These are phyloP conservation scores for Lasioglossum pauxillum DNA, from an alignment of 2,888 invertebrate genomes.

Conservation along the genomic window DNA sequence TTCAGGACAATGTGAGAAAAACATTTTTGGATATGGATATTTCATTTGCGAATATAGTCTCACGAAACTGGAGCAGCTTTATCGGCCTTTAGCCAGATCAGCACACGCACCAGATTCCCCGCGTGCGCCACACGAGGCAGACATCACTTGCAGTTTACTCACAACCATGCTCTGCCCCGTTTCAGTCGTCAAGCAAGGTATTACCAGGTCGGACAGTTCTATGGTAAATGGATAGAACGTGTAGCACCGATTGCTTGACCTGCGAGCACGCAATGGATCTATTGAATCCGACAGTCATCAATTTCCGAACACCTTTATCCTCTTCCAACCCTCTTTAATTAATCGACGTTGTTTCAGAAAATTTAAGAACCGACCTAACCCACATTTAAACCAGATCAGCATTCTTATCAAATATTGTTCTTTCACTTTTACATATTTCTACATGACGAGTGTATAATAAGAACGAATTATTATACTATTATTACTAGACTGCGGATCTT, in stretches of 20 bases:
- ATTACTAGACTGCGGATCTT: neutral
- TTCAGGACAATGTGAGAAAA: neutral
- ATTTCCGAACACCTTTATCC: neutral
- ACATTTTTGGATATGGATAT: neutral
- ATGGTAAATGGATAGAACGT: constrained; percentile 33
- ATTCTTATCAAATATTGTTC: too few relatives aligned
- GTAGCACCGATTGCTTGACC: constrained; percentile 25
- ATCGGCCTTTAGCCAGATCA: neutral
- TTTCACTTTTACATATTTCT: too few relatives aligned
- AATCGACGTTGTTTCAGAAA: neutral
- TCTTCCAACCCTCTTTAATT: neutral
- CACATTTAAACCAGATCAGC: too few relatives aligned
- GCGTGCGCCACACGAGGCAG: neutral
- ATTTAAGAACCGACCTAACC: neutral
- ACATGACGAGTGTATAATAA: neutral
- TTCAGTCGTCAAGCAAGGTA: constrained; percentile 23
- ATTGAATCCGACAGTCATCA: constrained; percentile 4
- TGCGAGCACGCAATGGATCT: constrained; percentile 18
- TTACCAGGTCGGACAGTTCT: constrained; percentile 25
- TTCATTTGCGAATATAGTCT: neutral
- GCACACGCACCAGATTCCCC: neutral
- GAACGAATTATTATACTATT: neutral
- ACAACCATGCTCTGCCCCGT: neutral
- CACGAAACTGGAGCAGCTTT: neutral
- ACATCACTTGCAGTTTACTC: constrained; percentile 23